These are phyloP conservation scores for Hyposoter dolosus DNA, from an alignment of 2,888 invertebrate genomes.

Conservation along the genomic window DNA sequence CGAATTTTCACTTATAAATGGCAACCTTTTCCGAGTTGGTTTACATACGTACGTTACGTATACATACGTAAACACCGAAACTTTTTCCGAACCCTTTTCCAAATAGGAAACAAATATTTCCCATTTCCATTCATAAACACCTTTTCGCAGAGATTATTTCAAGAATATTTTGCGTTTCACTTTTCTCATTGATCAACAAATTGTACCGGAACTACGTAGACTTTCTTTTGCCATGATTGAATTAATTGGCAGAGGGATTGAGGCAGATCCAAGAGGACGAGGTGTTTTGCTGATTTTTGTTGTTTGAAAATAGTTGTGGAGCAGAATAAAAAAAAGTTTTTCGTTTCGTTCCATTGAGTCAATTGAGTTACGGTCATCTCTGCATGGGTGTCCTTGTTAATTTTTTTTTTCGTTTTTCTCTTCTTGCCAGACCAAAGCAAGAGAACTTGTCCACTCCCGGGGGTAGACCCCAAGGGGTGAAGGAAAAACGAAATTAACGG, in stretches of 20 bases:
- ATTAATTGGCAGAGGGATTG: slow-evolving; percentile 8
- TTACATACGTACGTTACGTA: no score
- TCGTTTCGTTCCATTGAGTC: slow-evolving; percentile 11
- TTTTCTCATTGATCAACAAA: not conserved
- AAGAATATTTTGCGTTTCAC: not conserved
- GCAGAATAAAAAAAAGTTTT: slow-evolving; percentile 8
- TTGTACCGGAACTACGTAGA: not conserved
- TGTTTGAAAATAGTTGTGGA: not conserved
- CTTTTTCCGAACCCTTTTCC: no score
- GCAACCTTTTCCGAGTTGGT: no score
- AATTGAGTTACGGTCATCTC: slow-evolving; percentile 37
- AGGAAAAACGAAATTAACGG: slow-evolving; percentile 33
- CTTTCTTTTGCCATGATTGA: slow-evolving; percentile 8
- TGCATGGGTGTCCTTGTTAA: slow-evolving; percentile 11
- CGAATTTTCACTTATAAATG: no score
- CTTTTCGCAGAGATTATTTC: not conserved
- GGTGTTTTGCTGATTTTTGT: not conserved
- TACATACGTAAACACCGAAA: no score
- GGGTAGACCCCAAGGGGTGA: slow-evolving; percentile 21
- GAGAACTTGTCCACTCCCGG: slow-evolving; percentile 26
- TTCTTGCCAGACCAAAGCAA: not conserved
- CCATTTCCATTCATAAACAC: not conserved
- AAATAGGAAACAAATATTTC: not conserved
- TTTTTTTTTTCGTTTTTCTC: slow-evolving; percentile 9
- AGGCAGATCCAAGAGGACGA: not conserved